Conservation (phyloP, 2,888 invertebrate species). For the Hydrotaea cyrtoneurina region DNA sequence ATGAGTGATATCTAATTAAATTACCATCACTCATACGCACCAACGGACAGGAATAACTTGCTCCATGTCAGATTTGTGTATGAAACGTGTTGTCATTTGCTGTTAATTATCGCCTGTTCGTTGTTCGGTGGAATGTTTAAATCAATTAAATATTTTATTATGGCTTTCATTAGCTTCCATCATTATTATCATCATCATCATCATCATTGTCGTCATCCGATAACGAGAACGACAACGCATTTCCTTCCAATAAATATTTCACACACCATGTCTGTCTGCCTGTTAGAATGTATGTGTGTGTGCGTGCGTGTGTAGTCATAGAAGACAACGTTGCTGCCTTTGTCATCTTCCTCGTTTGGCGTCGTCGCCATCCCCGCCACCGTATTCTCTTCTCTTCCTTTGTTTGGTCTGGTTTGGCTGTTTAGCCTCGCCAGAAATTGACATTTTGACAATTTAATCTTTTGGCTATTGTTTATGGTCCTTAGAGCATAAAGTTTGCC, state of each 20-base stretch:
- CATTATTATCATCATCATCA: neutral
- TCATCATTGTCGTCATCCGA: neutral
- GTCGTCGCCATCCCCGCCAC: neutral
- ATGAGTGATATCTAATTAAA: constrained; percentile 38
- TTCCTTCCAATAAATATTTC: neutral
- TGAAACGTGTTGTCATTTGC: constrained; percentile 19
- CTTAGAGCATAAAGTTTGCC: constrained; percentile 15
- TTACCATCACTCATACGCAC: constrained; percentile 28
- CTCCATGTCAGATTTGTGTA: too few species aligned
- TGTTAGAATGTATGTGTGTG: neutral
- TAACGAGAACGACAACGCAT: neutral
- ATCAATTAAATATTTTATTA: constrained; percentile 33
- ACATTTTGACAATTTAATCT: constrained; percentile 53
- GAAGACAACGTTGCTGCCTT: neutral
- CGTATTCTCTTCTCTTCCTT: neutral
- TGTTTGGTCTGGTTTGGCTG: neutral
- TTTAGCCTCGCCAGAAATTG: constrained; percentile 26
- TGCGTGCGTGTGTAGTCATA: neutral
- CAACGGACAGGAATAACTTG: too few species aligned
- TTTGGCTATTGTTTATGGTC: constrained; percentile 33
- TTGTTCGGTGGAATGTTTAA: neutral
- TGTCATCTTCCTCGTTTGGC: too few species aligned
- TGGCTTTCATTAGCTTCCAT: constrained; percentile 3
- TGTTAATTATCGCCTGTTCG: neutral
- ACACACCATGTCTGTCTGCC: neutral